Evolutionary conservation across 2,888 invertebrate genomes (phyloP).

Genomic region (Phyllotreta striolata): DNA sequence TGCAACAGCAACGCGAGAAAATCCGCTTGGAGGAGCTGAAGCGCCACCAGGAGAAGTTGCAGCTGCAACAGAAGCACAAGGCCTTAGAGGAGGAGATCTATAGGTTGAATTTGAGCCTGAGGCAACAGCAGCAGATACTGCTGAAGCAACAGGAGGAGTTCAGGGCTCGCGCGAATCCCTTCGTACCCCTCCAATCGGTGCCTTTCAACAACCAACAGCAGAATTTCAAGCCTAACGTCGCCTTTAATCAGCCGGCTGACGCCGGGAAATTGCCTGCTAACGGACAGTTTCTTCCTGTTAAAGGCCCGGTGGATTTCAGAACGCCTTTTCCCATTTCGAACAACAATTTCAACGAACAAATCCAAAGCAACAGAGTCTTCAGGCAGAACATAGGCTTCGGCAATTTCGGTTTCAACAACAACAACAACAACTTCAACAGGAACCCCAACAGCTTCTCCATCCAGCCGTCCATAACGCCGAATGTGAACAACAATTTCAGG

Average conservation of each 20-base stretch:
- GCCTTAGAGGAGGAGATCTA: conserved; percentile 75
- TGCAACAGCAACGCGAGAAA: conserved; percentile 42
- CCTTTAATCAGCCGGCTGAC: conserved; percentile 54
- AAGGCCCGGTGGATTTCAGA: conserved; percentile 53
- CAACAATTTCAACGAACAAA: conserved; percentile 36
- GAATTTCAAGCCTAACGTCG: conserved; percentile 60
- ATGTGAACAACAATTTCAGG: conserved; percentile 12
- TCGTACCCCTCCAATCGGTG: conserved; percentile 42
- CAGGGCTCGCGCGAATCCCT: conserved; percentile 56
- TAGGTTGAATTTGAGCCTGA: conserved; percentile 68
- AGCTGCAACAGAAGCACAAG: conserved; percentile 67
- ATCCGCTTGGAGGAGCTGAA: conserved; percentile 39
- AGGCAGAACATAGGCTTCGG: conserved; percentile 55
- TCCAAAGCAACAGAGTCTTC: conserved; percentile 50
- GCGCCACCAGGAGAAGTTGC: conserved; percentile 31
- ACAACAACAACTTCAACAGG: conserved; percentile 29
- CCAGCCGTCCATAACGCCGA: conserved; percentile 40
- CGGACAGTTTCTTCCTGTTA: conserved; percentile 58
- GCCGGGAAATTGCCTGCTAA: conserved; percentile 56
- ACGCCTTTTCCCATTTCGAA: conserved; percentile 42
- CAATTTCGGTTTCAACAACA: conserved; percentile 37
- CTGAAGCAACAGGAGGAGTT: conserved; percentile 64
- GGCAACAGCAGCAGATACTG: conserved; percentile 51
- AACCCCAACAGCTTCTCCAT: conserved; percentile 40
- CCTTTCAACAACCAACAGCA: too few relatives aligned